Evolutionary conservation across 2,113 vertebrate genomes (phyloP), one percentile per base, ranked within the genome.

Genomic region (Turnix velox): DNA sequence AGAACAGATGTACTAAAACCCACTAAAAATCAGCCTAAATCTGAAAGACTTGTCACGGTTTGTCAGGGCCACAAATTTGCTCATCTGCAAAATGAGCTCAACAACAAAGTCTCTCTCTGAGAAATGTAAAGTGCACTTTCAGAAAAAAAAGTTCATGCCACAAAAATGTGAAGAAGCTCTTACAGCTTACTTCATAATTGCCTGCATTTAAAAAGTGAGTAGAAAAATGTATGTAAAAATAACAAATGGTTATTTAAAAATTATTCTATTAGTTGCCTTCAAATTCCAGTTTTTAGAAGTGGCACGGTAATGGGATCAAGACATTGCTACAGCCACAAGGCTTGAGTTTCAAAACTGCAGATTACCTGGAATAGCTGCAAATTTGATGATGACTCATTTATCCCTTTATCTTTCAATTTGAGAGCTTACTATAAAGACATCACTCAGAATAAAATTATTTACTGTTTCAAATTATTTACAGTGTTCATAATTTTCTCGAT

Each of bases 1-100:
- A 92, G 95, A 94, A 88, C 88, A 94, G 92, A 92, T 80, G 86
- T 58, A 87, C 58, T 86, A 85, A 90, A 92, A 88, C 4, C 49
- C 63, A 88, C 69, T 83, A 7, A 2, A 35, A 84, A 84, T 81
- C 48, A 57, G 33, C 71, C 40, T 55, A 61, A 48, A 83, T 61
- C 83, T 76, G 37, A 83, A 93, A 90, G 88, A 57, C 83, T 80
- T 85, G 75, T 80, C 94, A 96, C 0, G 40, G 75, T 94, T 92
- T 95, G 54, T 83, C 90, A 88, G 75, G 75, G 80, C 75, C 79
- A 88, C 0, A 0, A 0, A 80, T 76, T 73, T 72, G 54, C 88
- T 76, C 31, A 42, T 76, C 83, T 90, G 88, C 71, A 88, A 90
- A 93, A 73, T 16, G 49, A 93, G 31, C 67, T 88, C 72, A 45